These are phyloP conservation scores for Quadriops clusia DNA, from an alignment of 2,888 invertebrate species.

Conservation along the genomic window DNA sequence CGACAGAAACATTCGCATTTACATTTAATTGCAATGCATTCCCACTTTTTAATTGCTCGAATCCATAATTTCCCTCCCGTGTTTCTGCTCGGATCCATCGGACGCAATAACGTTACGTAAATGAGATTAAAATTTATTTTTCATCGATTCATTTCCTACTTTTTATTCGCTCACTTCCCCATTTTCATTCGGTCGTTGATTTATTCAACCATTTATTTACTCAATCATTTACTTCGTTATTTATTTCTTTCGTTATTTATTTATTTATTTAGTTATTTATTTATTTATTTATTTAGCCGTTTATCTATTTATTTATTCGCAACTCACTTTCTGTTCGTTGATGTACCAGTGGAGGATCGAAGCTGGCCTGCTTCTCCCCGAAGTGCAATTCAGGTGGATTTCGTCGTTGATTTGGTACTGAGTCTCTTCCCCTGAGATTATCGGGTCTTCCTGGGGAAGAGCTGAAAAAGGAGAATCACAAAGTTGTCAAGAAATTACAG, in stretches of 20 bases:
- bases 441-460: conserved; percentile 60
- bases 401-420: conserved; percentile 64
- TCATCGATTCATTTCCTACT: too few species aligned
- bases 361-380: conserved; percentile 63
- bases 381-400: conserved; percentile 64
- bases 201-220: too few species aligned
- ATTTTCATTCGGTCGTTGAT: too few species aligned
- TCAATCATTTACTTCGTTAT: too few species aligned
- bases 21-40: too few species aligned
- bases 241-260: background rate
- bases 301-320: conserved; percentile 15
- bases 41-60: too few species aligned
- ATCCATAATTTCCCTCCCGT: too few species aligned
- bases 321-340: conserved; percentile 67
- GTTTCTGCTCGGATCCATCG: too few species aligned
- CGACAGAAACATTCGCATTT: too few species aligned
- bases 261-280: background rate
- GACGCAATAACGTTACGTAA: too few species aligned
- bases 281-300: background rate
- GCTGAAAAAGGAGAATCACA: conserved; percentile 24
- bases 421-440: conserved; percentile 60
- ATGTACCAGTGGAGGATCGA: conserved; percentile 67
- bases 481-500: background rate
- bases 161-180: too few species aligned
- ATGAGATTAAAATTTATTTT: too few species aligned